Evolutionary conservation across 2,888 invertebrate genomes (phyloP).

Genomic region (Pherbina coryleti): DNA sequence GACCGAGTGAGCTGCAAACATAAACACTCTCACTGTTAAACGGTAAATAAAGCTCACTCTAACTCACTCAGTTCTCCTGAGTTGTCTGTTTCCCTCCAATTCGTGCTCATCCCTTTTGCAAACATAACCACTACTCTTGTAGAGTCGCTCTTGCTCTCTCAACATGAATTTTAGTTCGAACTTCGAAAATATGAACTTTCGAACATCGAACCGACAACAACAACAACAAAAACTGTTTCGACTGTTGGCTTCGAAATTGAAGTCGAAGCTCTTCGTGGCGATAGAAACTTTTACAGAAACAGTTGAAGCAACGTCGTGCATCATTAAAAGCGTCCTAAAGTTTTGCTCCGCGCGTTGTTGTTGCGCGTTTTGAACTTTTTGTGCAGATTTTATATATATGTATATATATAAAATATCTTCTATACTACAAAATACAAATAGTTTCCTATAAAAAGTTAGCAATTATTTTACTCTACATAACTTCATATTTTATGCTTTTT

Average conservation of each 20-base stretch:
- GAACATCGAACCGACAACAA: neutral
- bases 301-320: constrained; percentile 58
- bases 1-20: too few species aligned
- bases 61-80: neutral
- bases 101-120: neutral
- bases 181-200: constrained; percentile 9
- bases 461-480: neutral
- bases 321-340: constrained; percentile 59
- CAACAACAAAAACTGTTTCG: neutral
- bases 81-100: neutral
- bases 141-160: neutral
- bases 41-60: constrained; percentile 5
- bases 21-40: neutral
- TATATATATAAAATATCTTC: neutral
- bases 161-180: constrained; percentile 12
- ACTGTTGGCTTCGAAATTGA: constrained; percentile 50
- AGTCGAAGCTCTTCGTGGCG: constrained; percentile 54
- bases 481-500: neutral
- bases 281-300: constrained; percentile 55
- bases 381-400: constrained; percentile 12
- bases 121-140: neutral
- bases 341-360: constrained; percentile 63
- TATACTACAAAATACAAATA: neutral
- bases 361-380: constrained; percentile 54
- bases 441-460: neutral